Evolutionary conservation across 2,113 vertebrate species (phyloP).

Genomic region (Peromyscus leucopus): DNA sequence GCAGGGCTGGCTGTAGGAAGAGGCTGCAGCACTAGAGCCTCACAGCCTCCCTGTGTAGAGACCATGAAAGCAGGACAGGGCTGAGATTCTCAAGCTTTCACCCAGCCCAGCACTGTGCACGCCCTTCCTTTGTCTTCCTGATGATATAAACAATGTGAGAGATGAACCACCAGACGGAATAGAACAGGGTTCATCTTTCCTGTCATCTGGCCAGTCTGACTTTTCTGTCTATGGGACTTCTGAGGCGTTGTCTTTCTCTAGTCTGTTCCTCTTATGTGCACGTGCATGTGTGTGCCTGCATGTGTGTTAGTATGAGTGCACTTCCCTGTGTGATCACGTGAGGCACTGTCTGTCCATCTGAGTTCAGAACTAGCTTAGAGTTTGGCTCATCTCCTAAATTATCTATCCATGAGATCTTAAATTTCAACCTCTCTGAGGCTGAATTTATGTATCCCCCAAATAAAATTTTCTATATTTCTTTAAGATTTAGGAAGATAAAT

Average conservation of each 20-base stretch:
- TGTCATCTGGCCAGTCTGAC: not conserved
- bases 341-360: not conserved
- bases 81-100: not conserved
- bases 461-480: not conserved
- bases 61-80: not conserved
- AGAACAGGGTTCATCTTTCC: not conserved
- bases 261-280: not conserved
- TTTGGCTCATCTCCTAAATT: not conserved
- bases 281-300: not conserved
- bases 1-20: not conserved
- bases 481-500: not conserved
- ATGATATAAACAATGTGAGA: not conserved
- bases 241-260: not conserved
- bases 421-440: not conserved
- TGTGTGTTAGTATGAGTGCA: not conserved
- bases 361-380: constrained; percentile 33
- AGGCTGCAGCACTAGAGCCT: not conserved
- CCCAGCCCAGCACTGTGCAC: too few species aligned
- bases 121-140: not conserved
- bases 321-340: not conserved
- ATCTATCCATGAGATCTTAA: not conserved
- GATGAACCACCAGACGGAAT: not conserved
- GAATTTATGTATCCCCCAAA: constrained; percentile 11
- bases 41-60: not conserved
- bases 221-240: not conserved